Conservation (phyloP, 2,888 invertebrate genomes). For the Mesorhabditis sp. region DNA sequence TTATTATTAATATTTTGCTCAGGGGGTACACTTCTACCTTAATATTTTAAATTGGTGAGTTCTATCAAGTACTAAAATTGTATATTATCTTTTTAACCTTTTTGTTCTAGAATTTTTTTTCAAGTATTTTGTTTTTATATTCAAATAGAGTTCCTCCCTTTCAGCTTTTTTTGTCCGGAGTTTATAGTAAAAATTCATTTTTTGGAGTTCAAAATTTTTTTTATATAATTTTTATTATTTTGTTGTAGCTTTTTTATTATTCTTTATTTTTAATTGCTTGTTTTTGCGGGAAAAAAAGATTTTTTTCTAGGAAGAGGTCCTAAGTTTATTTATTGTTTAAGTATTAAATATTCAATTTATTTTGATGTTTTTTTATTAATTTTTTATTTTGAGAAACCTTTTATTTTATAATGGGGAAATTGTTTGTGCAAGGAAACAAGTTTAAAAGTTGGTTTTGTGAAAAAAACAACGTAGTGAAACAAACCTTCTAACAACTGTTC, state of each 20-base stretch:
- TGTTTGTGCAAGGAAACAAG: too few species aligned
- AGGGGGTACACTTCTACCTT: conserved; percentile 37
- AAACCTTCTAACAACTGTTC: too few species aligned
- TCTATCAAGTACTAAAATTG: too few species aligned
- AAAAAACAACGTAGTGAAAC: too few species aligned
- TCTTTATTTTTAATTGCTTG: conserved; percentile 55
- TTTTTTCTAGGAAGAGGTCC: conserved; percentile 31
- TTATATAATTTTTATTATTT: conserved; percentile 57
- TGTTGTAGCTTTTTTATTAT: conserved; percentile 55
- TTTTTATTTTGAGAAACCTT: too few species aligned
- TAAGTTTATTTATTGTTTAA: conserved; percentile 25
- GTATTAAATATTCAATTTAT: conserved; percentile 44
- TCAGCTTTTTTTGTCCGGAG: conserved; percentile 46
- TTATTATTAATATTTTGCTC: conserved; percentile 31
- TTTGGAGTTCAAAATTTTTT: conserved; percentile 56
- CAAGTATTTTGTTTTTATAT: conserved; percentile 32
- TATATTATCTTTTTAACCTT: too few species aligned
- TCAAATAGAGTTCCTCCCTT: conserved; percentile 35
- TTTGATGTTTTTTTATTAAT: conserved; percentile 32
- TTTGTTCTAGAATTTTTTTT: conserved; percentile 34
- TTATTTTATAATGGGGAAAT: too few species aligned
- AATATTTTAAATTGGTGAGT: conserved; percentile 40
- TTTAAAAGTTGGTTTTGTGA: too few species aligned
- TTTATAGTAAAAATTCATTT: conserved; percentile 56
- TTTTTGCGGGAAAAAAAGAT: conserved; percentile 30